These are phyloP conservation scores for Maniola jurtina DNA, from an alignment of 1,140 invertebrate species.

Conservation along the genomic window DNA sequence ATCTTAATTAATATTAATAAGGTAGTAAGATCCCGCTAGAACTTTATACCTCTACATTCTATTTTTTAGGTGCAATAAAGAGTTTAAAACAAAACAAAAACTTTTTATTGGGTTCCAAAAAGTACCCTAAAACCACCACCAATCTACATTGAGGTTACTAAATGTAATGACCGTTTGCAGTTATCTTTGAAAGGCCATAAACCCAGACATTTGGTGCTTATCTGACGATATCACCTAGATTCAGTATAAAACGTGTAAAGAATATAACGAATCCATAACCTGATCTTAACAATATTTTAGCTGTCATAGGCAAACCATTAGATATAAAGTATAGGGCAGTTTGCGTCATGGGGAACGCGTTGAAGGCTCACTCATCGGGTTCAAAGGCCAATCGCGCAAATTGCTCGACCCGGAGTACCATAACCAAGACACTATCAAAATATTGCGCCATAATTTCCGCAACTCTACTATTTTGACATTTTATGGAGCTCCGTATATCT, in stretches of 20 bases:
- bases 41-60: too few relatives aligned
- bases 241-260: not conserved
- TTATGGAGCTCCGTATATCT: not conserved
- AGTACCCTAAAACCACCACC: too few relatives aligned
- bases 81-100: too few relatives aligned
- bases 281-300: constrained; percentile 19
- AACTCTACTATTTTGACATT: not conserved
- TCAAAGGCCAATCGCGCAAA: constrained; percentile 67
- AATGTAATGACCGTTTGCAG: too few relatives aligned
- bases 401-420: constrained; percentile 31
- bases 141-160: too few relatives aligned
- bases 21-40: too few relatives aligned
- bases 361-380: constrained; percentile 70
- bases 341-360: constrained; percentile 30
- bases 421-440: constrained; percentile 16
- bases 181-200: not conserved
- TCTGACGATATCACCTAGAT: not conserved
- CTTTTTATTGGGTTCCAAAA: too few relatives aligned
- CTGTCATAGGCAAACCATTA: constrained; percentile 21
- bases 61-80: too few relatives aligned
- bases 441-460: constrained; percentile 5
- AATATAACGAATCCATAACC: not conserved
- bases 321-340: constrained; percentile 23
- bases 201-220: not conserved
- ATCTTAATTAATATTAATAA: too few relatives aligned